Evolutionary conservation across 2,113 vertebrate species (phyloP).

Genomic region (Todiramphus saurophagus): DNA sequence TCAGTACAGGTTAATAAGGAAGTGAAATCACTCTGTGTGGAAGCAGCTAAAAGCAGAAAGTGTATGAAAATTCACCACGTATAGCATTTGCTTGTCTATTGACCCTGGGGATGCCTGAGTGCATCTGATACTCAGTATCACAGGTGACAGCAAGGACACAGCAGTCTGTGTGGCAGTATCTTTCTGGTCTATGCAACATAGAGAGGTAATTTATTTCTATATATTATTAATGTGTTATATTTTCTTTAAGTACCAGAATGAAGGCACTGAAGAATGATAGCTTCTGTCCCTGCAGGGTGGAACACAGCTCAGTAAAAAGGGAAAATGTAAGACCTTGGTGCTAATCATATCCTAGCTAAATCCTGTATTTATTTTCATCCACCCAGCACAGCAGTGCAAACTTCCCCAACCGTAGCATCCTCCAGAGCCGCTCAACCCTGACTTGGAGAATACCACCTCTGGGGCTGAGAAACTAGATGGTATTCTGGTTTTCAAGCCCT

Average conservation of each 20-base stretch:
- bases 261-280: not conserved
- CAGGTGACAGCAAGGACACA: not conserved
- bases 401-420: not conserved
- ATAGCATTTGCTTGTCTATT: not conserved
- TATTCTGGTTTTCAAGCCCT: conserved; percentile 17
- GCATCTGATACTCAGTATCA: not conserved
- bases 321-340: not conserved
- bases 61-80: fast-evolving
- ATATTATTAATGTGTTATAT: not conserved
- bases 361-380: not conserved
- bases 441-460: not conserved
- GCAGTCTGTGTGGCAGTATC: not conserved
- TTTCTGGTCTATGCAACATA: not conserved
- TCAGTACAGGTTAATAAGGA: not conserved
- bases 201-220: not conserved
- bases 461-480: not conserved
- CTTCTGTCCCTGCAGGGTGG: not conserved
- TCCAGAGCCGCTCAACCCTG: not conserved
- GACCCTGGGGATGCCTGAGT: not conserved
- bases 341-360: not conserved
- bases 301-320: not conserved
- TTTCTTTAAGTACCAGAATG: not conserved
- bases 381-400: not conserved
- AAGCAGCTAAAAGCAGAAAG: not conserved
- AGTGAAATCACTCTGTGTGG: not conserved